Percentiles rank a stretch among this genome's conserved stretches.
Conservation (phyloP, 2,797 vertebrate species). For the Gymnocypris eckloni region DNA sequence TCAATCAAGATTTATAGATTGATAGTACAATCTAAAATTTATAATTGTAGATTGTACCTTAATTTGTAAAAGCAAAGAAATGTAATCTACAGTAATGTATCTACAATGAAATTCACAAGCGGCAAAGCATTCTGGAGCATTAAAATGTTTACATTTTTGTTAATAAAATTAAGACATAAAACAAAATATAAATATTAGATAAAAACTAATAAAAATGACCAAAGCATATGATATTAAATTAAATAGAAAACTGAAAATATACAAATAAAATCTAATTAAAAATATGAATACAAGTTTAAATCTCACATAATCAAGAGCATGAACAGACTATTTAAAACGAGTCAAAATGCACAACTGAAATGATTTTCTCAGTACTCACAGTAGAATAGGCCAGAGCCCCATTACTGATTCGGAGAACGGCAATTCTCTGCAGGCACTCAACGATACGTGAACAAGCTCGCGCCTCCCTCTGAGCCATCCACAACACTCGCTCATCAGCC, state of each 20-base stretch:
- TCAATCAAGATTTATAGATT: background rate
- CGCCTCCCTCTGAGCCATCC: conserved; percentile 93
- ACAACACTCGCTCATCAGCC: conserved; percentile 92
- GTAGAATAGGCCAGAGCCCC: conserved; percentile 91
- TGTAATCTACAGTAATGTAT: background rate
- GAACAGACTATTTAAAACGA: background rate
- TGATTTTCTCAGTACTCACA: conserved; percentile 73
- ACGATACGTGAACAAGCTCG: conserved; percentile 92
- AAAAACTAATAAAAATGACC: no score
- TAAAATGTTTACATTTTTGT: background rate
- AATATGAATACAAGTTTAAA: background rate
- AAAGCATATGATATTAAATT: no score
- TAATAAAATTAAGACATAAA: background rate
- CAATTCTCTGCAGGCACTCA: conserved; percentile 89
- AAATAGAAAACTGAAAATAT: no score
- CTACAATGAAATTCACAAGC: background rate
- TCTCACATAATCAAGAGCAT: background rate
- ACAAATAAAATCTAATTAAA: background rate
- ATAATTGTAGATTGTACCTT: no score
- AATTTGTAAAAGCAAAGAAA: background rate
- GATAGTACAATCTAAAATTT: background rate
- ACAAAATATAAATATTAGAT: background rate
- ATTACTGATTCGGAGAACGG: conserved; percentile 83
- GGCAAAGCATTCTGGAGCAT: background rate
- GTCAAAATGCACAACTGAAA: background rate